These are phyloP conservation scores for Coregonus sp. DNA, from an alignment of 2,797 vertebrate species.

Conservation along the genomic window DNA sequence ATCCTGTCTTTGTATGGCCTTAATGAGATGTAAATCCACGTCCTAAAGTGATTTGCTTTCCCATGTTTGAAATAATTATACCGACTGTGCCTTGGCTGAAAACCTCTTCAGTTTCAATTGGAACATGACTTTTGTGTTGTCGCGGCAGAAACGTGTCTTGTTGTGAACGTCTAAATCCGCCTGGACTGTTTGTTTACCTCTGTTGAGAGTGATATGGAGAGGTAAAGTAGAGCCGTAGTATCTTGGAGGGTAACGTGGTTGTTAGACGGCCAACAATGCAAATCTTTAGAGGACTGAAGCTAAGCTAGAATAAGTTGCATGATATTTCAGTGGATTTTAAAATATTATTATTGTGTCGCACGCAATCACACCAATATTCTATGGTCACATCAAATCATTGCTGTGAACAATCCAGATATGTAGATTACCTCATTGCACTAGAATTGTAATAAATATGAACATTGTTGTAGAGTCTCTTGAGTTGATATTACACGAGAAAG, in stretches of 20 bases:
- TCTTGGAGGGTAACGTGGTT: not conserved
- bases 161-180: not conserved
- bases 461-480: too few species aligned
- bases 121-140: constrained; percentile 64
- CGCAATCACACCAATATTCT: too few species aligned
- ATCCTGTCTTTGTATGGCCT: constrained; percentile 73
- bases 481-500: too few species aligned
- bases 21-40: constrained; percentile 80
- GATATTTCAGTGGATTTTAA: too few species aligned
- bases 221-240: not conserved
- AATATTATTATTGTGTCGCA: too few species aligned
- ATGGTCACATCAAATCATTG: not conserved
- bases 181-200: not conserved
- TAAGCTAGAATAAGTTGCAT: not conserved
- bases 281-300: not conserved
- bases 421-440: too few species aligned
- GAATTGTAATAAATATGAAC: too few species aligned
- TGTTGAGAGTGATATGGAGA: not conserved
- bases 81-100: constrained; percentile 62
- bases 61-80: constrained; percentile 78
- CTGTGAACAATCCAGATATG: too few species aligned
- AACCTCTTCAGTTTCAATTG: constrained; percentile 71
- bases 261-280: not conserved
- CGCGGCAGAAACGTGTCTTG: constrained; percentile 51
- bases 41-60: constrained; percentile 78